Percentiles rank a stretch among this genome's conserved stretches.
Conservation (phyloP, 2,888 invertebrate species). For the Phrixothrix hirtus region DNA sequence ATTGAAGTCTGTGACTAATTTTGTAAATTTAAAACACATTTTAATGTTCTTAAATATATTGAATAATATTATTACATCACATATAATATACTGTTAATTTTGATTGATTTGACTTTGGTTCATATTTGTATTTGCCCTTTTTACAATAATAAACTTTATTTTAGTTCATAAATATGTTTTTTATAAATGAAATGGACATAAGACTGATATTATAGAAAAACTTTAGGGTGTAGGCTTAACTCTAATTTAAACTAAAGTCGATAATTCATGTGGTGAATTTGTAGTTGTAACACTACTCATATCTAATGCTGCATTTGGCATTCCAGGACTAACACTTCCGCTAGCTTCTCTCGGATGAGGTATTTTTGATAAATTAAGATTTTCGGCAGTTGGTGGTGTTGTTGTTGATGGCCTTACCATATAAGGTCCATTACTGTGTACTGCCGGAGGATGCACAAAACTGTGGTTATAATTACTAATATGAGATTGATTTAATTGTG, state of each 20-base stretch:
- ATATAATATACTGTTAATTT: too few species aligned
- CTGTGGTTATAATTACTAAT: constrained; percentile 51
- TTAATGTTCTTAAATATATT: too few species aligned
- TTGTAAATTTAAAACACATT: too few species aligned
- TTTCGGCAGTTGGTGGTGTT: constrained; percentile 57
- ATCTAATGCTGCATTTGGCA: constrained; percentile 60
- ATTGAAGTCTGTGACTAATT: too few species aligned
- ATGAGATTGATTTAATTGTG: constrained; percentile 49
- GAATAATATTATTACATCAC: too few species aligned
- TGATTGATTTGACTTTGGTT: too few species aligned
- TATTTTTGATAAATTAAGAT: constrained; percentile 46
- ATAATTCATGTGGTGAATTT: constrained; percentile 68
- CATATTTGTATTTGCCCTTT: too few species aligned
- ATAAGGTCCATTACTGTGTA: constrained; percentile 59
- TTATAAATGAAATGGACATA: too few species aligned
- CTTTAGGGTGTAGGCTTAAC: too few species aligned
- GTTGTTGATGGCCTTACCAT: constrained; percentile 66
- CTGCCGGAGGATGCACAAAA: constrained; percentile 47
- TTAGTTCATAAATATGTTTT: constrained; percentile 13
- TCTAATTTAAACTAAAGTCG: constrained; percentile 69
- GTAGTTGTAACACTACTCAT: constrained; percentile 69
- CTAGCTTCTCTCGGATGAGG: constrained; percentile 59
- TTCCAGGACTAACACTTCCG: constrained; percentile 67
- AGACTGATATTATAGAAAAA: too few species aligned
- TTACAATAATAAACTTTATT: constrained; percentile 2